Evolutionary conservation across 2,888 invertebrate species (phyloP), one percentile per base, ranked within the genome.

Genomic region (Dysmachus trigonus): DNA sequence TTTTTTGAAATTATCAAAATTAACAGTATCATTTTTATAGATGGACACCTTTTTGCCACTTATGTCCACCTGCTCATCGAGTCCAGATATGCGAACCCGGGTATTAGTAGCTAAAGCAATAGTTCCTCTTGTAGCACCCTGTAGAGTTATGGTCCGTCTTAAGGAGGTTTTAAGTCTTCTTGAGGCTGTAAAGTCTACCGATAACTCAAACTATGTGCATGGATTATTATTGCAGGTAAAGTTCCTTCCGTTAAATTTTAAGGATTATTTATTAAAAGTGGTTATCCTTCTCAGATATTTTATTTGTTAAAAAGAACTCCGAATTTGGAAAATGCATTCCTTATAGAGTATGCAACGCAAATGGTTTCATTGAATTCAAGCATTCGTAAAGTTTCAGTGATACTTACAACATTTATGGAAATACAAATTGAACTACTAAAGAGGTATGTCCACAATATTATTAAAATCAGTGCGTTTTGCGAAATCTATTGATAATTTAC

Each of bases 21-120:
- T 88, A 86, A 6, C 88, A 87, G 71, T 87, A 88, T 47, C 88
- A 89, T 15, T 88, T 8, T 87, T 15, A 10, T 41, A 96, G 94
- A 92, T 96, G 87, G 92, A 93, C 31, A 93, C 94, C 87, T 96
- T 95, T 91, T 92, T 96, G 83, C 94, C 95, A 2, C 93, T 93
- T 89, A 94, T 96, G 86, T 92, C 93, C 35, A 90, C 93, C 33
- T 96, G 96, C 90, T 94, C 95, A 1, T 91, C 92, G 73, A 95
- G 95, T 91, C 92, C 94, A 13, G 94, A 95, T 87, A 93, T 95
- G 90, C 94, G 95, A 91, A 96, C 95, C 0, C 93, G 97, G 51
- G 93, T 94, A 89, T 93, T 97, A 88, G 95, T 96, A 1, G 96
- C 96, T 0, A 94, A 93, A 89, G 96, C 96, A 1, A 92, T 95